Percentiles rank a stretch among this genome's conserved stretches.
Evolutionary conservation across 2,888 invertebrate species (phyloP).

Genomic region (Phania funesta): DNA sequence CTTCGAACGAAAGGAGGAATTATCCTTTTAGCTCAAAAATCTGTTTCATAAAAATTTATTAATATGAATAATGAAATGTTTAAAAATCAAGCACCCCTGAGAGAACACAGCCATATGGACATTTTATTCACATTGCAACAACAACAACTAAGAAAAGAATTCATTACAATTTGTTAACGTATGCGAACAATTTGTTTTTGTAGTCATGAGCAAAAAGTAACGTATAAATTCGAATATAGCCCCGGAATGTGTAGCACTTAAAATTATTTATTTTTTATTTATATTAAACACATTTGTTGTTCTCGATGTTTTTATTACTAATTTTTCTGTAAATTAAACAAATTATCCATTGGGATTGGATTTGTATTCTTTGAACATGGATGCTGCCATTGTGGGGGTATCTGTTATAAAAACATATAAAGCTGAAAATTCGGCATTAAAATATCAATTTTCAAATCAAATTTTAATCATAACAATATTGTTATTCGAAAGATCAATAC

Average conservation of each 20-base stretch:
- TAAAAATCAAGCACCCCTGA: slow-evolving; percentile 8
- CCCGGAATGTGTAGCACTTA: slow-evolving; percentile 20
- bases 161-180: slow-evolving; percentile 5
- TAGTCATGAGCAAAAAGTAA: neutral
- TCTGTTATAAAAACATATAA: slow-evolving; percentile 6
- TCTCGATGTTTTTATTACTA: neutral
- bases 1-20: too few species aligned
- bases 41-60: too few species aligned
- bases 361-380: neutral
- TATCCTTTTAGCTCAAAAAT: too few species aligned
- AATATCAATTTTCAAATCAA: slow-evolving; percentile 3
- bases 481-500: too few species aligned
- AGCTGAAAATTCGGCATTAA: slow-evolving; percentile 1
- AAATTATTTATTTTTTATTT: slow-evolving; percentile 28
- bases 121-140: neutral
- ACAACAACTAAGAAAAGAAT: neutral
- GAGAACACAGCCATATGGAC: neutral
- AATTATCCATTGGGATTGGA: slow-evolving; percentile 4
- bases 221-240: slow-evolving; percentile 8
- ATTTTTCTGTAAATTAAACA: slow-evolving; percentile 11
- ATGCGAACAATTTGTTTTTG: slow-evolving; percentile 28
- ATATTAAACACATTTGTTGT: slow-evolving; percentile 20
- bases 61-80: neutral
- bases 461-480: too few species aligned
- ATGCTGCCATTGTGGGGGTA: neutral